Evolutionary conservation across 2,113 vertebrate genomes (phyloP), one percentile per base, ranked within the genome.

Genomic region (Ardeotis arabs): DNA sequence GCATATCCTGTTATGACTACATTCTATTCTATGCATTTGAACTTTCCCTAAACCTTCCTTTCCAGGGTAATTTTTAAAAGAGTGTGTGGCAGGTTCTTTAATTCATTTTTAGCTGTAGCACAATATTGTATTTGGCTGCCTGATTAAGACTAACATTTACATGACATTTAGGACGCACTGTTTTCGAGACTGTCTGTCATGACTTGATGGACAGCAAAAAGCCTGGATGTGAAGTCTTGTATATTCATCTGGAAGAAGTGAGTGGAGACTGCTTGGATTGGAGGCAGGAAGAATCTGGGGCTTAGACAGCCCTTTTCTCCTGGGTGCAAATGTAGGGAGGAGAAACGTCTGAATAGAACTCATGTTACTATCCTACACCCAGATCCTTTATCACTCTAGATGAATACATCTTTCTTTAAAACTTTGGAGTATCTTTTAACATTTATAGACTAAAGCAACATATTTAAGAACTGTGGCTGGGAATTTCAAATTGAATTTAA

Each of bases 101-200:
- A 97, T 94, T 97, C 95, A 93, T 89, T 97, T 97, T 96, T 93
- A 96, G 86, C 87, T 94, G 91, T 83, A 94, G 69, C 53, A 95
- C 84, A 96, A 91, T 97, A 95, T 97, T 97, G 91, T 78, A 78
- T 96, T 98, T 98, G 96, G 96, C 95, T 97, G 95, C 81, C 82
- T 83, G 85, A 64, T 93, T 82, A 96, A 92, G 49, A 96, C 90
- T 96, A 97, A 96, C 84, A 96, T 96, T 97, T 97, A 97, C 74
- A 83, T 89, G 91, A 97, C 95, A 97, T 96, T 96, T 94, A 78
- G 87, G 83, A 86, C 45, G 77, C 28, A n/a, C 59, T 96, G 29
- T 84, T 95, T 97, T 96, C 95, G 97, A 64, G 81, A 83, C 94
- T 95, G 85, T 97, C 95, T 96, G 88, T 97, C 92, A 97, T 31